phyloP scores from a whole-genome alignment of 2,113 vertebrate species.

The Microcebus jonahi region DNA sequence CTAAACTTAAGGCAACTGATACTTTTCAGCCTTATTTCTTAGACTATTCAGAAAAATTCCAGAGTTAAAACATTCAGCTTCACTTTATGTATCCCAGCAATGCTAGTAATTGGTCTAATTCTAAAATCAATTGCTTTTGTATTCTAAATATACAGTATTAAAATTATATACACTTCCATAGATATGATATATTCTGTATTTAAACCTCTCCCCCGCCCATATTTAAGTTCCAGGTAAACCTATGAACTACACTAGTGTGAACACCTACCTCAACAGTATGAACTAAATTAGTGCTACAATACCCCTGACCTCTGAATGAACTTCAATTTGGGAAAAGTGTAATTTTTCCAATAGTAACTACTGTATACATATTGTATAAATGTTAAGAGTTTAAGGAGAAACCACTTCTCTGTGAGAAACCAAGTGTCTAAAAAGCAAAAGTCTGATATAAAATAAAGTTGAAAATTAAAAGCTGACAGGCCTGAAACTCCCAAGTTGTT shows the following conservation, averaged over 20 bases:
- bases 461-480: not conserved
- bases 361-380: not conserved
- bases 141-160: not conserved
- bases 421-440: not conserved
- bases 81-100: not conserved
- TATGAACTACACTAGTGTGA: not conserved
- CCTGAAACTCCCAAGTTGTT: not conserved
- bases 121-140: not conserved
- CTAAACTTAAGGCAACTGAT: slow-evolving; percentile 2
- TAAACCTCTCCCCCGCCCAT: not conserved
- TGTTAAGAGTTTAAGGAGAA: not conserved
- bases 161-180: not conserved
- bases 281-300: not conserved
- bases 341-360: not conserved
- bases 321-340: not conserved
- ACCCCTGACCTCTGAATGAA: not conserved
- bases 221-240: not conserved
- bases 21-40: not conserved
- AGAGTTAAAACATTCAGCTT: not conserved
- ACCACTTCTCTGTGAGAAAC: not conserved
- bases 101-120: not conserved
- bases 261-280: not conserved
- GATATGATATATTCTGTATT: not conserved
- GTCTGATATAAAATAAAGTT: not conserved
- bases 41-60: not conserved